Base-by-base conservation (phyloP, 1,140 invertebrate genomes). In the Drosophila bocki region DNA sequence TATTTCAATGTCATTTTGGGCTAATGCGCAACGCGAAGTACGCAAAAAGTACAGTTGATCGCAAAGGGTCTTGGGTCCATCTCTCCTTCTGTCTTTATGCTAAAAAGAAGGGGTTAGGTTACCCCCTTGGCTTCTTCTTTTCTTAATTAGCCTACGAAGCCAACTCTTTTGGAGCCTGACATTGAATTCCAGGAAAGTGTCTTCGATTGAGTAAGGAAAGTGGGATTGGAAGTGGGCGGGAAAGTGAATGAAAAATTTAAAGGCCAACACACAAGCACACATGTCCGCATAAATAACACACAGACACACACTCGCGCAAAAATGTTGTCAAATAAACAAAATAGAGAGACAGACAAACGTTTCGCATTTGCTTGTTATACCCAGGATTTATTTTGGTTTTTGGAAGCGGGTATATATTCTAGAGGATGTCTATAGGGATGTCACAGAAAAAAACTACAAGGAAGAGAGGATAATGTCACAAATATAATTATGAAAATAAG, bases 261-360 rank as follows among this genome's bases (percentile, higher is more conserved):
- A 50, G 67, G 41, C 32, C 60, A 67, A 61, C 53, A 56, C 37
- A 39, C 37, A 39, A 39, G 69, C 78, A 56, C 29, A 44, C 47
- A 44, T 48, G 41, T 45, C 51, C 57, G 56, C 39, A 54, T 53
- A 61, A 61, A 75, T 74, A 74, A 68, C 47, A 61, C 32, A 56
- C 50, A 59, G 51, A 48, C 15, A 45, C 37, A 47, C 48, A 39
- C 42, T 19, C 26, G 41, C 32, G 33, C 12, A 48, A 71, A 82
- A 83, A 88, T 83, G 83, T 87, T 87, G 79, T 87, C 77, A 83
- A 87, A 88, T 87, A 87, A 88, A 87, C 84, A 87, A 87, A 84
- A 78, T 83, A 80, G 80, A 60, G 41, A 48, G 65, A 70, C 80
- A 82, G 79, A 69, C 63, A 77, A 75, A 74, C 71, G 70, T 50